Evolutionary conservation across 2,113 vertebrate species (phyloP), one percentile per base, ranked within the genome.

Genomic region (Colossoma macropomum): DNA sequence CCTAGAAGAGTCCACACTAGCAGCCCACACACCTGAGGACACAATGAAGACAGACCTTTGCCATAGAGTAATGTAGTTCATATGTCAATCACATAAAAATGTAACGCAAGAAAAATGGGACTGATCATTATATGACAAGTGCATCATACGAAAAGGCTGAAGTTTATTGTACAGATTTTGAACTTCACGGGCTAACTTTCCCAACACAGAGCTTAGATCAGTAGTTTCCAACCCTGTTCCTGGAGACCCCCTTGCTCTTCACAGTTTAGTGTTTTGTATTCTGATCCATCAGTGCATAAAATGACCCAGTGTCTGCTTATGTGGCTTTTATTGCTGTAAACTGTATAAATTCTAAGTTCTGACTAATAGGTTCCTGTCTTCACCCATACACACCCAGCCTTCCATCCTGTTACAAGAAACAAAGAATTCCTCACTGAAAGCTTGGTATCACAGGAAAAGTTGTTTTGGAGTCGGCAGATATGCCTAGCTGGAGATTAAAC

Each of bases 1-100:
- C 95, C 96, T 0, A 99, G 91, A 63, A 98, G 92, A 4, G 96
- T 96, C 97, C 97, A 98, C n/a, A 98, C 97, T 87, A 98, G 91
- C 81, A 98, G 92, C 0, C 97, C 97, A 82, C 95, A 88, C 0
- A 97, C 88, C 97, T 98, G 93, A 87, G 71, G 76, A 81, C n/a
- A 79, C 86, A 80, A 71, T 83, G 81, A 73, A 71, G 75, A 52
- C 1, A 71, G 75, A 52, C 1, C 41, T 45, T 45, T 45, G 10
- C 5, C 9, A 45, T 45, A 45, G 5, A 45, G 41, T 45, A 9
- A 1, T 8, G 41, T 45, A 45, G 10, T 45, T n/a, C n/a, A n/a
- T 41, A 41, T 6, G 13, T 16, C 13, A 52, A 52, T 16, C 13
- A 52, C 15, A 52, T 52, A 19, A 56, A 56, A 19, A 19, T 56